Conservation (phyloP, 1,140 invertebrate genomes). For the Oncopeltus fasciatus region DNA sequence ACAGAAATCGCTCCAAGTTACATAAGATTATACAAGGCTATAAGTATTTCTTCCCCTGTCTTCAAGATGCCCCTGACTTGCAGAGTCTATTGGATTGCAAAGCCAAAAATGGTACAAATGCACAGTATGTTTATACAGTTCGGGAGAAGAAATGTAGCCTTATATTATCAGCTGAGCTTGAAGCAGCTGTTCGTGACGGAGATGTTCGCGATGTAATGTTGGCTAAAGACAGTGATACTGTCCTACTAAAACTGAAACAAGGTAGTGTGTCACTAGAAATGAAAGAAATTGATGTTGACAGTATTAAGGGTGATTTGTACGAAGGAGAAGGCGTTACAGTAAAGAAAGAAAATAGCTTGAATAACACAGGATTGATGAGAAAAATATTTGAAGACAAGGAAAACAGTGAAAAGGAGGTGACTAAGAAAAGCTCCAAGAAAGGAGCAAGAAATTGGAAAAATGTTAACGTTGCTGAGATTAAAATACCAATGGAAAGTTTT, state of each 20-base stretch:
- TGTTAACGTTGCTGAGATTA: slow-evolving; percentile 37
- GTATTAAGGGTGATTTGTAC: slow-evolving; percentile 35
- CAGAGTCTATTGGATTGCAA: slow-evolving; percentile 45
- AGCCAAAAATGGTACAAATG: slow-evolving; percentile 34
- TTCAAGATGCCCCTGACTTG: slow-evolving; percentile 47
- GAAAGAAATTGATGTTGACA: slow-evolving; percentile 38
- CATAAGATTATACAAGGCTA: slow-evolving; percentile 52
- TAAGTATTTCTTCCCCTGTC: slow-evolving; percentile 53
- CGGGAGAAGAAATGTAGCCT: slow-evolving; percentile 55
- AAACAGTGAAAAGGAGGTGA: slow-evolving; percentile 35
- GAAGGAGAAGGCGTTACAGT: slow-evolving; percentile 48
- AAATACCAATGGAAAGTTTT: slow-evolving; percentile 40
- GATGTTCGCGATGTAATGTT: slow-evolving; percentile 62
- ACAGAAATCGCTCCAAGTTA: slow-evolving; percentile 32
- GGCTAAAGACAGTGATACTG: slow-evolving; percentile 53
- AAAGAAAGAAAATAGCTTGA: slow-evolving; percentile 35
- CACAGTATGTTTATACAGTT: slow-evolving; percentile 57
- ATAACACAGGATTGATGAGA: slow-evolving; percentile 37
- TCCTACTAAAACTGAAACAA: slow-evolving; percentile 54
- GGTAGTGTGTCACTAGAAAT: slow-evolving; percentile 55
- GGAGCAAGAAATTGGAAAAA: slow-evolving; percentile 28
- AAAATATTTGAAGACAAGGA: slow-evolving; percentile 65
- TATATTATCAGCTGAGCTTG: slow-evolving; percentile 56
- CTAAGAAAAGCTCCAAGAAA: slow-evolving; percentile 29
- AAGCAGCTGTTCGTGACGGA: slow-evolving; percentile 58